Evolutionary conservation across 2,113 vertebrate genomes (phyloP), one percentile per base, ranked within the genome.

Genomic region (Anguilla japonica): DNA sequence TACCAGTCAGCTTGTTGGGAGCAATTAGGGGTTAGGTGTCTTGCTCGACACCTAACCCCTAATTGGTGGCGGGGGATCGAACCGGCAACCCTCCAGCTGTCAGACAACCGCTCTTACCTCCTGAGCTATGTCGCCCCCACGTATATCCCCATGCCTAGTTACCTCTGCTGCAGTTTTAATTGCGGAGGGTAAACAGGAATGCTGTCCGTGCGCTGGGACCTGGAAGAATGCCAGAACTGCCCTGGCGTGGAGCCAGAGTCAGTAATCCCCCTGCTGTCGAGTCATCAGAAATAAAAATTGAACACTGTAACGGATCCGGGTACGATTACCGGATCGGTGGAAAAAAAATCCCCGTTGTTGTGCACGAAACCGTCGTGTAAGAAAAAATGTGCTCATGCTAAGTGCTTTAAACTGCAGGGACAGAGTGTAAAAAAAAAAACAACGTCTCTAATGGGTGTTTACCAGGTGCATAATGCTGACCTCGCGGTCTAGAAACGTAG

Each of bases 181-280:
- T 53, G 16, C 43, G 20, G 26, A 13, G 56, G 56, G 41, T 0
- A 81, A 60, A 86, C 60, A 20, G 22, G 41, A 43, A 39, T 29
- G 71, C 11, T 34, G 22, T 20, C 22, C 20, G 40, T 86, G 29
- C 18, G n/a, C 34, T 50, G 41, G 22, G 41, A 40, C 85, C 26
- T 86, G 85, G 16, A 67, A 15, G 40, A 40, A 40, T 5, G 79
- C 85, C 85, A 82, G 16, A 34, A 41, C 26, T 79, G 16, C 67
- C 5, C 6, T 85, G 75, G 75, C 75, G 11, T 29, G 22, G 50
- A 20, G 53, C 50, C 53, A 41, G 22, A 56, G 13, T 46, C 22
- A 4, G 46, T 81, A 82, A 43, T 81, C 41, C 41, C 81, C 14
- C 85, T 82, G 79, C 34, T 53, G 60, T 22, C 43, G 60, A 81